Conservation (phyloP, 2,888 invertebrate genomes). For the Polydesmus complanatus region DNA sequence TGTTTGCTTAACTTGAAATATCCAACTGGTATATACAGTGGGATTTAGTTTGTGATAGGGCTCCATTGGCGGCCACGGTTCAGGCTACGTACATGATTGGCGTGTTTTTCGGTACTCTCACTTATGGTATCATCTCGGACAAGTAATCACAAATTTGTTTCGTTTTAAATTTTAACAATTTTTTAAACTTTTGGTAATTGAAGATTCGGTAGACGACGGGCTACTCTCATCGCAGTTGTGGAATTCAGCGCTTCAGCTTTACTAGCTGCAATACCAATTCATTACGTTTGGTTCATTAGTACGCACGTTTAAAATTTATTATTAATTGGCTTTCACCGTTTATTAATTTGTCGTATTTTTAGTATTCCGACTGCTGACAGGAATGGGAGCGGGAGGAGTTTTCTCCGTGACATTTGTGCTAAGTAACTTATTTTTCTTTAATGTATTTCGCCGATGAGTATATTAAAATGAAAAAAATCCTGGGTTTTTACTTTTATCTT, state of each 20-base stretch:
- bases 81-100: slow-evolving; percentile 11
- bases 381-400: slow-evolving; percentile 9
- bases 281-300: slow-evolving; percentile 13
- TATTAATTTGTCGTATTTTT: too few species aligned
- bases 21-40: background rate
- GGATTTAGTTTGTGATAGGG: slow-evolving; percentile 8
- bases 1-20: background rate
- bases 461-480: too few species aligned
- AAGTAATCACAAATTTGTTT: slow-evolving; percentile 1
- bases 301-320: too few species aligned
- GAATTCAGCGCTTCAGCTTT: slow-evolving; percentile 1
- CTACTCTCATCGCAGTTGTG: background rate
- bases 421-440: background rate
- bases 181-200: background rate
- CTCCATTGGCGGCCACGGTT: slow-evolving; percentile 7
- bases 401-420: slow-evolving; percentile 8
- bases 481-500: too few species aligned
- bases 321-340: too few species aligned
- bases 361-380: slow-evolving; percentile 6
- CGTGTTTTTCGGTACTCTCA: slow-evolving; percentile 9
- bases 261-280: slow-evolving; percentile 9
- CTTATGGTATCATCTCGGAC: slow-evolving; percentile 3
- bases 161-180: background rate
- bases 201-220: slow-evolving; percentile 4
- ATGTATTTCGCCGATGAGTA: background rate